These are phyloP conservation scores for Leptarthrus brevirostris DNA, from an alignment of 2,888 invertebrate species.

Conservation along the genomic window DNA sequence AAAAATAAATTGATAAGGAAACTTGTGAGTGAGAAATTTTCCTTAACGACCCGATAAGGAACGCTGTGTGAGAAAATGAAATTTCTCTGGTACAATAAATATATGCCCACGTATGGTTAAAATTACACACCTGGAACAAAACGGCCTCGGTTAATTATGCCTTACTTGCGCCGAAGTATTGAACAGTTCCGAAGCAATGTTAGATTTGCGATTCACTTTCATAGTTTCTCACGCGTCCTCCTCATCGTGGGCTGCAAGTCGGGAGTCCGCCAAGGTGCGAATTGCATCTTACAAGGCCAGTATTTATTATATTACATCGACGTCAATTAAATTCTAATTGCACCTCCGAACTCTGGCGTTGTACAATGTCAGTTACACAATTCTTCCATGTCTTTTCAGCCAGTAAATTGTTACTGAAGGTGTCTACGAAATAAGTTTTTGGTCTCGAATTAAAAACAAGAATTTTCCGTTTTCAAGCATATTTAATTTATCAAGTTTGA, in stretches of 20 bases:
- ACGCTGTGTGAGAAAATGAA: constrained; percentile 28
- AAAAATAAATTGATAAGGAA: constrained; percentile 41
- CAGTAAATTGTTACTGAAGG: not conserved
- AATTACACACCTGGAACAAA: not conserved
- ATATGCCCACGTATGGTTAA: constrained; percentile 14
- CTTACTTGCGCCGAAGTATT: not conserved
- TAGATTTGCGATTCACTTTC: constrained; percentile 23
- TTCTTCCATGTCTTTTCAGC: not conserved
- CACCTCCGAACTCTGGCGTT: constrained; percentile 29
- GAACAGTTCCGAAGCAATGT: constrained; percentile 10
- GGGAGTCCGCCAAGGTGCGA: constrained; percentile 18
- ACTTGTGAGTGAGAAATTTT: constrained; percentile 1
- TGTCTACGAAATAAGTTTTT: not conserved
- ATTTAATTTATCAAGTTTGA: constrained; percentile 1
- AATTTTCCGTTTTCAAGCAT: constrained; percentile 20
- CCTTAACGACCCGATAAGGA: constrained; percentile 22
- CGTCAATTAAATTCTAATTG: constrained; percentile 39
- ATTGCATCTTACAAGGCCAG: constrained; percentile 19
- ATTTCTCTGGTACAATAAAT: constrained; percentile 6
- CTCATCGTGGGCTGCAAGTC: not conserved
- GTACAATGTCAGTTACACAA: constrained; percentile 22
- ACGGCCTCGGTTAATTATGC: constrained; percentile 13
- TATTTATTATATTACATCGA: not conserved
- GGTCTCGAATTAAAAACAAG: not conserved
- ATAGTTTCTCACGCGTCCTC: constrained; percentile 39